phyloP scores from a whole-genome alignment of 2,888 invertebrate species.

The Ceriagrion tenellum region DNA sequence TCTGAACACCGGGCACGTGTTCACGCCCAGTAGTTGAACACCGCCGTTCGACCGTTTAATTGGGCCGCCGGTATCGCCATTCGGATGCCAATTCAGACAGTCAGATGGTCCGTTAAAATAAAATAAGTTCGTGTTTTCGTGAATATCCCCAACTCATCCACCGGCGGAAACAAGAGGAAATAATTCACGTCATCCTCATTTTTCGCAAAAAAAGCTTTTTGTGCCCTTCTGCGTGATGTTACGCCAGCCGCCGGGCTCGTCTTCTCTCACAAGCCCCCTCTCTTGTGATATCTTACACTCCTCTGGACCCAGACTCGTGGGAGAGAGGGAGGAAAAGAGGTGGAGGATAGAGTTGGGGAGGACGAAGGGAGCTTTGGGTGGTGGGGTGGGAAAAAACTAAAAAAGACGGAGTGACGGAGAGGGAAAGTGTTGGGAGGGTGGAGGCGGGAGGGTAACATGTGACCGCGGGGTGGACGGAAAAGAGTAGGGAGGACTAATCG shows the following conservation, averaged over 20 bases:
- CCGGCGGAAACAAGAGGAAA: background rate
- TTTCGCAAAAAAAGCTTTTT: no score
- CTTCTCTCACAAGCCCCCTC: background rate
- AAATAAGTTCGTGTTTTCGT: background rate
- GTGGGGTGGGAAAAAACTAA: background rate
- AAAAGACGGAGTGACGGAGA: background rate
- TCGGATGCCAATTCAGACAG: no score
- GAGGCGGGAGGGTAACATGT: background rate
- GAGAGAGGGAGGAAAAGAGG: background rate
- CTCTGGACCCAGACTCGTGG: background rate
- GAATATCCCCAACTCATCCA: background rate
- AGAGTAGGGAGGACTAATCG: background rate
- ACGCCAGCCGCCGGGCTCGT: background rate
- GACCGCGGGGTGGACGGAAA: background rate
- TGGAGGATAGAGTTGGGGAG: background rate
- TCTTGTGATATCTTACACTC: background rate
- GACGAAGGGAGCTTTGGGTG: background rate
- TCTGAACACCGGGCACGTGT: background rate
- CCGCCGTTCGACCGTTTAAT: background rate
- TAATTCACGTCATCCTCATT: background rate
- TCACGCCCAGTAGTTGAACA: background rate
- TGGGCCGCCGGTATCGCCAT: background rate
- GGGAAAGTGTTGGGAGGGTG: background rate
- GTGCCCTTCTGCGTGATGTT: background rate
- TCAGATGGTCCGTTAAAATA: background rate